These are phyloP conservation scores for Neolamprologus sp. DNA, from an alignment of 2,113 vertebrate genomes.

Conservation along the genomic window DNA sequence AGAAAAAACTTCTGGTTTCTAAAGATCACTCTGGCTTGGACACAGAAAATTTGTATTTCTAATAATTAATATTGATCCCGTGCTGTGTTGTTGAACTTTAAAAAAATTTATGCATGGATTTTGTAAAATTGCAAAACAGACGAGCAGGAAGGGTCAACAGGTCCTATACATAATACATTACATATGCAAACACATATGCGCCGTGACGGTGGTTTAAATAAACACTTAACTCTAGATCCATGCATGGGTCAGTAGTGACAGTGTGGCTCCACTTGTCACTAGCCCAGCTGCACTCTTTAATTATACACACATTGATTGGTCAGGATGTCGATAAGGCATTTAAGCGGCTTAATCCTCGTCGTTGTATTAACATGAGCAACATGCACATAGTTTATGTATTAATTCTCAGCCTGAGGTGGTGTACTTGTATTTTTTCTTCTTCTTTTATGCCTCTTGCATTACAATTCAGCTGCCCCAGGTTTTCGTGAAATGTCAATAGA, in stretches of 20 bases:
- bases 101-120: neutral
- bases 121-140: neutral
- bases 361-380: conserved; percentile 42
- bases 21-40: neutral
- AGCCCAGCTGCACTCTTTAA: conserved; percentile 47
- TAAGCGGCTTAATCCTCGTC: conserved; percentile 42
- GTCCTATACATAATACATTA: neutral
- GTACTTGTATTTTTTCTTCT: neutral
- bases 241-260: conserved; percentile 14
- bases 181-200: neutral
- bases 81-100: neutral
- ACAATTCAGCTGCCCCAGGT: neutral
- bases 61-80: neutral
- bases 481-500: conserved; percentile 8
- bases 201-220: conserved; percentile 22
- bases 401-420: neutral
- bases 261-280: conserved; percentile 15
- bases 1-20: neutral
- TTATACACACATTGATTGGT: conserved; percentile 50
- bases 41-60: neutral
- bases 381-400: conserved; percentile 24
- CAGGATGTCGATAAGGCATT: conserved; percentile 42
- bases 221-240: conserved; percentile 30
- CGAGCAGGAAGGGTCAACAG: neutral
- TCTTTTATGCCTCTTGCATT: conserved; percentile 14